phyloP scores from a whole-genome alignment of 2,113 vertebrate species.

The Corydoras sp. region DNA sequence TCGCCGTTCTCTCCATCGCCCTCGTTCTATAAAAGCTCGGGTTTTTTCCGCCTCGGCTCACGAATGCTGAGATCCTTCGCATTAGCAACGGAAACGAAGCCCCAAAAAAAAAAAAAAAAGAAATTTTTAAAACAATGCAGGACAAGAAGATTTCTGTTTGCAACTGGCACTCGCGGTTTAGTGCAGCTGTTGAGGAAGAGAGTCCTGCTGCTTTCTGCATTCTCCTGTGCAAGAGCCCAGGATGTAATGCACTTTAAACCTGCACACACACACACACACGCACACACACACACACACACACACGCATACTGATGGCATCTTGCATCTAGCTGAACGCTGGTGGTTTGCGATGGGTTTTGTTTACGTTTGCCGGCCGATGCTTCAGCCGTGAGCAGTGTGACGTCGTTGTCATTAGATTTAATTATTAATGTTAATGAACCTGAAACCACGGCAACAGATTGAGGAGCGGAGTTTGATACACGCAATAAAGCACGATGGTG shows the following conservation, averaged over 20 bases:
- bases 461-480: not conserved
- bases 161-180: slow-evolving; percentile 33
- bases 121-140: slow-evolving; percentile 59
- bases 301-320: not conserved
- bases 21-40: slow-evolving; percentile 56
- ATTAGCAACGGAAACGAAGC: slow-evolving; percentile 15
- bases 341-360: no score
- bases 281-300: slow-evolving; percentile 6
- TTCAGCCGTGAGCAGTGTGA: no score
- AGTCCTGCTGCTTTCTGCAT: slow-evolving; percentile 23
- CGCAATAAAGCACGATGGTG: not conserved
- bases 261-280: slow-evolving; percentile 31
- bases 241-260: slow-evolving; percentile 45
- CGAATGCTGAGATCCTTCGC: slow-evolving; percentile 48
- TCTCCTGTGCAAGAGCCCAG: slow-evolving; percentile 57
- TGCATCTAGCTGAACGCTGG: not conserved
- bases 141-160: slow-evolving; percentile 30
- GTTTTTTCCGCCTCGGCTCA: slow-evolving; percentile 63
- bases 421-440: no score
- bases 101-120: not conserved
- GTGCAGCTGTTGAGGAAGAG: slow-evolving; percentile 55
- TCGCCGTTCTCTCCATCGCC: slow-evolving; percentile 38
- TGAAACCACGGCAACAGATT: not conserved
- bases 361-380: no score
- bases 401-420: no score